Evolutionary conservation across 2,113 vertebrate species (phyloP), one percentile per base, ranked within the genome.

Genomic region (Varanus salvator): DNA sequence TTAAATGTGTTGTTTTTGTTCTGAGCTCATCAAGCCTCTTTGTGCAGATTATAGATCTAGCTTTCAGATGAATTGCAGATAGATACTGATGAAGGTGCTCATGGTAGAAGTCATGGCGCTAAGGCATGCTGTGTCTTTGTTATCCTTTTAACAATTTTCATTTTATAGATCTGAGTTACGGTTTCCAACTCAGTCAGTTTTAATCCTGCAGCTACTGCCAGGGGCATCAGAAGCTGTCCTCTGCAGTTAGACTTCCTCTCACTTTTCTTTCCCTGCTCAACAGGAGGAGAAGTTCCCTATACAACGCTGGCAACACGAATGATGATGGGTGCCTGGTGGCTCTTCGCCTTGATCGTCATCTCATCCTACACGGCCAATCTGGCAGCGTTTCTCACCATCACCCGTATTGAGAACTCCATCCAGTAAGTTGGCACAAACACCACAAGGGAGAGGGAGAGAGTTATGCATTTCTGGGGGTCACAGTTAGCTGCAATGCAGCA

Each of bases 241-340:
- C 21, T 74, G 31, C 21, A 74, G 68, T 82, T 83, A 78, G 74
- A 27, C 31, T 75, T 68, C 90, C 25, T 89, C 90, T 75, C 75
- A 25, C 87, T 92, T 96, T 92, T 92, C 38, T 85, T 48, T 89
- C 92, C 94, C 69, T 95, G 95, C 88, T 80, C 91, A 50, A 74
- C 93, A 99, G 99, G 99, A 92, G 99, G 99, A 88, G 99, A 99
- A 93, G 98, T 99, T 17, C 99, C 99, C 0, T 99, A 99, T 84
- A 99, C 98, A 74, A 99, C 99, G 25, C 95, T 99, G 93, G 99
- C 99, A 88, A 99, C 99, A 0, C 97, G 99, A 91, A 99, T 99
- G 98, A 99, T 99, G 99, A 99, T 99, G 99, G 99, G 99, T 0
- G 97, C 99, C 57, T 99, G 99, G 99, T 99, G 99, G 99, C 98